Base-by-base conservation (phyloP, 2,113 vertebrate species). In the Erpornis zantholeuca region DNA sequence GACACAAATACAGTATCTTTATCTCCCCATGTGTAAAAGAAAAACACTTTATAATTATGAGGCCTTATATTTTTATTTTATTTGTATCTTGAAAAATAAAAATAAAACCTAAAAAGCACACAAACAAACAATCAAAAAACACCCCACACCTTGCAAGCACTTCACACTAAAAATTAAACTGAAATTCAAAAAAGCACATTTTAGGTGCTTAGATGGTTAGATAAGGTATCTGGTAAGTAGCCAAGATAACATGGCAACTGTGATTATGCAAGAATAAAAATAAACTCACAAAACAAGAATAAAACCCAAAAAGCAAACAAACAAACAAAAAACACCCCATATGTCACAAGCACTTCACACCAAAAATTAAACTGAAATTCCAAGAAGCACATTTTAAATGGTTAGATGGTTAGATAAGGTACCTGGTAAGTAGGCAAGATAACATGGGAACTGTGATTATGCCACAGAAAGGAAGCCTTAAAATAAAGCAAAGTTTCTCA, bases 61-160 rank as follows among this genome's bases (percentile, higher is more conserved):
- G 23, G 13, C 18, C 4, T 12, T 40, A 7, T 35, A 16, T 38
- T 59, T 66, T 31, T 53, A 9, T 49, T 82, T 83, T 47, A 61
- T n/a, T 33, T 77, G 9, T 63, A 64, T 21, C 7, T 65, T 50
- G 8, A 6, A 69, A 72, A 72, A 65, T 11, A 60, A 33, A 68
- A 56, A 16, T 5, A 3, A 28, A 45, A 53, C 14, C 25, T 6
- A 2, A 5, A 40, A 16, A 36, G 14, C 5, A 36, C 53, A 3
- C 16, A 49, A 56, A 18, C 5, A 23, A 49, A n/a, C 17, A 33
- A 42, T 24, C 42, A 44, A 19, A 23, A 16, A 6, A 23, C 1
- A 1, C 4, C 10, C 4, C 9, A 19, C 7, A 11, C 12, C 1
- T 13, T 0, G 2, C 7, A 53, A 31, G 2, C 4, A 28, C 11